These are phyloP conservation scores for Triplophysa yarkandensis DNA, from an alignment of 2,797 vertebrate genomes.

Conservation along the genomic window DNA sequence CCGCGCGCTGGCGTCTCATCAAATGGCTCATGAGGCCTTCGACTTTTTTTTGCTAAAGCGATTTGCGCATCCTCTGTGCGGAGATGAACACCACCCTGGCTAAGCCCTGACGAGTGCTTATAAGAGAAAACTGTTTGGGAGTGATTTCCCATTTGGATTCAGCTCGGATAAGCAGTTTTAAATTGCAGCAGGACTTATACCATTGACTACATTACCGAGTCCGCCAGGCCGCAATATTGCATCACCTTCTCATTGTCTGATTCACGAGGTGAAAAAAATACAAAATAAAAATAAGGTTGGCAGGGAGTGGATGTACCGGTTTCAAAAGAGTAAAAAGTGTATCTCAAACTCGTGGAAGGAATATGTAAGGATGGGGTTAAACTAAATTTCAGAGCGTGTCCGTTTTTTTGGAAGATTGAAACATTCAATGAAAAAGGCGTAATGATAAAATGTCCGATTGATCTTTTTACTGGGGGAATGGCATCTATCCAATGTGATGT, in stretches of 20 bases:
- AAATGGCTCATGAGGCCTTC: slow-evolving; percentile 60
- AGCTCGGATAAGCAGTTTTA: slow-evolving; percentile 68
- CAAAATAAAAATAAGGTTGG: slow-evolving; percentile 48
- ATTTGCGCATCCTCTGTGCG: slow-evolving; percentile 60
- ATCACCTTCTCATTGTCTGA: slow-evolving; percentile 61
- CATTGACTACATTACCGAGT: slow-evolving; percentile 65
- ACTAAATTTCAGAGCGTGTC: slow-evolving; percentile 30
- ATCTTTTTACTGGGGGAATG: slow-evolving; percentile 79
- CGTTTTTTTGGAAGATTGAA: slow-evolving; percentile 78
- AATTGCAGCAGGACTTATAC: slow-evolving; percentile 64
- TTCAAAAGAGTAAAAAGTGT: slow-evolving; percentile 71
- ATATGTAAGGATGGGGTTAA: slow-evolving; percentile 19
- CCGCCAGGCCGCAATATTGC: slow-evolving; percentile 56
- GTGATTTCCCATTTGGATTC: slow-evolving; percentile 73
- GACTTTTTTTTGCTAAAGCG: slow-evolving; percentile 61
- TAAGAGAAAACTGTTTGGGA: slow-evolving; percentile 68
- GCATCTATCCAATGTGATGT: slow-evolving; percentile 86
- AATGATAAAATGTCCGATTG: slow-evolving; percentile 80
- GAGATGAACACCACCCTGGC: slow-evolving; percentile 60
- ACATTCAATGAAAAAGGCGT: slow-evolving; percentile 75
- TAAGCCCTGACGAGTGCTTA: slow-evolving; percentile 63
- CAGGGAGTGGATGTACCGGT: slow-evolving; percentile 44
- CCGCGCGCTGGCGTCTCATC: slow-evolving; percentile 55
- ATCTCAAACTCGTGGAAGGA: neutral
- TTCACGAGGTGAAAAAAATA: slow-evolving; percentile 50